Base-by-base conservation (phyloP, 2,113 vertebrate genomes). In the Brevimyrus niger region DNA sequence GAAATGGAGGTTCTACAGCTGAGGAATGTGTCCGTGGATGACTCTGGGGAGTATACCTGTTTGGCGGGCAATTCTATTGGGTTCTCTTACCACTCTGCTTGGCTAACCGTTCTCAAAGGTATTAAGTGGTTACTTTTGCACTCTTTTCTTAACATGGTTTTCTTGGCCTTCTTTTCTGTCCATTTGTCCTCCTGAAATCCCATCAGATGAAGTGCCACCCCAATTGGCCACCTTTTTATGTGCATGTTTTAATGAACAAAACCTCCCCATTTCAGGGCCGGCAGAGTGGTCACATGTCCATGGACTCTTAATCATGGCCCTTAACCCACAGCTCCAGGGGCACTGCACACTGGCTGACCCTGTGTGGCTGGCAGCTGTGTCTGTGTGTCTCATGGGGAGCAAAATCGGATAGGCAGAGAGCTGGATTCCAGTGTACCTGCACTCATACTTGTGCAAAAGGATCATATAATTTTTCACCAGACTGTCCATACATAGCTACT, bases 21-120 rank as follows among this genome's bases (percentile, higher is more conserved):
- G 94, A 97, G 90, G 95, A 98, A 98, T 95, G 97, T 99, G 86
- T 96, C 95, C 92, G 95, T 96, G 95, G 96, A 96, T 89, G 98
- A 99, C 84, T 95, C 97, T 65, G 98, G 98, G 91, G 96, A 97
- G 91, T 99, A 99, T 96, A 98, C 97, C 92, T 99, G 98, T 90
- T 94, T 98, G 94, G 98, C 97, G 46, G 97, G 95, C 92, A 99
- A 98, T 97, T 97, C 97, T 94, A 97, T 98, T 92, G 98, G 98
- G 89, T 96, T 96, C 91, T 97, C 98, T 31, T 95, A 98, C 94
- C 97, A 98, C 90, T 97, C 98, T 91, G 97, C 98, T 91, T 99
- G 98, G 98, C 96, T 99, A 94, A 96, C 94, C 84, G 97, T 99
- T 87, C 94, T 98, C 91, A 95, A 97, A 94, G 97, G 98, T 99